These are phyloP conservation scores for Nesometra sesokonis DNA, from an alignment of 35 echinoderm and acorn worm genomes.

Conservation along the genomic window DNA sequence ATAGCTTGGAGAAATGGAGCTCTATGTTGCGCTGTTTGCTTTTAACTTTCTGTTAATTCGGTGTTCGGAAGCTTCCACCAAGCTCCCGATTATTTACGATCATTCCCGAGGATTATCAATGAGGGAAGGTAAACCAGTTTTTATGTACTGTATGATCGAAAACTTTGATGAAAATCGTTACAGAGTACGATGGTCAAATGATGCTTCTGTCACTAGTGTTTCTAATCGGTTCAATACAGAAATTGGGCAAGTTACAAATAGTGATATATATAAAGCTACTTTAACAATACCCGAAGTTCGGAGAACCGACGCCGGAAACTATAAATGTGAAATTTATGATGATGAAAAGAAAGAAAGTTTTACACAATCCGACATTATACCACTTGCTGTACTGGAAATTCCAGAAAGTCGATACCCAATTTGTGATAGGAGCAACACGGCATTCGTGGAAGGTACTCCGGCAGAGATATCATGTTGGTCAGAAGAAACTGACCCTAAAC, in stretches of 20 bases:
- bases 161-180: background rate
- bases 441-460: background rate
- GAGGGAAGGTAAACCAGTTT: background rate
- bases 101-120: background rate
- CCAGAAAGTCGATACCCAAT: background rate
- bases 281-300: background rate
- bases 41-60: background rate
- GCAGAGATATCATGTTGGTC: background rate
- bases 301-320: background rate
- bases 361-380: background rate
- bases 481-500: background rate
- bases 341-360: background rate
- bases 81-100: background rate
- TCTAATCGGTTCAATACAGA: background rate
- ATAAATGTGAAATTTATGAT: background rate
- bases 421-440: background rate
- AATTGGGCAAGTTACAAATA: background rate
- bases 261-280: background rate
- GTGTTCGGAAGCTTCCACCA: background rate
- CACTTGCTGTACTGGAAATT: background rate
- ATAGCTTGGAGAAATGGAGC: background rate
- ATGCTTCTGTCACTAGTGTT: background rate
- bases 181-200: background rate
- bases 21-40: background rate
- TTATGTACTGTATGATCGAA: background rate